A percentile compares a stretch with the other conserved stretches of the same genome.
These are phyloP conservation scores for Platycheirus albimanus DNA, from an alignment of 2,888 invertebrate genomes.

Conservation along the genomic window DNA sequence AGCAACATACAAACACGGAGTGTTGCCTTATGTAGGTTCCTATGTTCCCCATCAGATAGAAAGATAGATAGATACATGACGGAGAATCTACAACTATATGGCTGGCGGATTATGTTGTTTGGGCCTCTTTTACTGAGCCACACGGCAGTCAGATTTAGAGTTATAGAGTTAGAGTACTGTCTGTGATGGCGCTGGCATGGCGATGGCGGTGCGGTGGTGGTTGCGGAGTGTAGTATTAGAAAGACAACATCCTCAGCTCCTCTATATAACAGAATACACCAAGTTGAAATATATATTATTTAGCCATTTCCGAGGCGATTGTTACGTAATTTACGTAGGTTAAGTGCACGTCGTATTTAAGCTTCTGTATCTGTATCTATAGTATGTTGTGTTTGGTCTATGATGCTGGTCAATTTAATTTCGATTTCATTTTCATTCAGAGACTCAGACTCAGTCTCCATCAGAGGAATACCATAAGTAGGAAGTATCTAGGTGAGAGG, in stretches of 20 bases:
- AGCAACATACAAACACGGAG: slow-evolving; percentile 47
- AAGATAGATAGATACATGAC: slow-evolving; percentile 33
- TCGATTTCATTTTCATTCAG: slow-evolving; percentile 67
- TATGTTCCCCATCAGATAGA: slow-evolving; percentile 15
- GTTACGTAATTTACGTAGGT: slow-evolving; percentile 71
- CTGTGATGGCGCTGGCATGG: too few relatives aligned
- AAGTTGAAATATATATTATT: slow-evolving; percentile 53
- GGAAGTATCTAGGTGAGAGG: slow-evolving; percentile 26
- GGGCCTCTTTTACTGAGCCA: slow-evolving; percentile 16
- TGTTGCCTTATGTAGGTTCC: slow-evolving; percentile 9
- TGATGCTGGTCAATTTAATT: slow-evolving; percentile 36
- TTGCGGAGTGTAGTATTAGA: too few relatives aligned
- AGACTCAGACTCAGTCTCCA: too few relatives aligned
- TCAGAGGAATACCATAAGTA: slow-evolving; percentile 41
- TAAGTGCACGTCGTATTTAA: slow-evolving; percentile 67
- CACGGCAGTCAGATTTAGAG: too few relatives aligned
- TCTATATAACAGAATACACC: slow-evolving; percentile 36
- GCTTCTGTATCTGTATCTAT: slow-evolving; percentile 66
- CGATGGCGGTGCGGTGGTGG: too few relatives aligned
- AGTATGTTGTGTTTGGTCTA: too few relatives aligned
- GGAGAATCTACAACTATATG: slow-evolving; percentile 25
- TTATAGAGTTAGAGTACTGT: too few relatives aligned
- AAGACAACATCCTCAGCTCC: too few relatives aligned
- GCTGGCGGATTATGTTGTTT: slow-evolving; percentile 67
- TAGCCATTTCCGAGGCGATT: slow-evolving; percentile 62